Percentiles rank a stretch among this genome's conserved stretches.
Conservation (phyloP, 2,113 vertebrate species). For the Xiphias gladius region DNA sequence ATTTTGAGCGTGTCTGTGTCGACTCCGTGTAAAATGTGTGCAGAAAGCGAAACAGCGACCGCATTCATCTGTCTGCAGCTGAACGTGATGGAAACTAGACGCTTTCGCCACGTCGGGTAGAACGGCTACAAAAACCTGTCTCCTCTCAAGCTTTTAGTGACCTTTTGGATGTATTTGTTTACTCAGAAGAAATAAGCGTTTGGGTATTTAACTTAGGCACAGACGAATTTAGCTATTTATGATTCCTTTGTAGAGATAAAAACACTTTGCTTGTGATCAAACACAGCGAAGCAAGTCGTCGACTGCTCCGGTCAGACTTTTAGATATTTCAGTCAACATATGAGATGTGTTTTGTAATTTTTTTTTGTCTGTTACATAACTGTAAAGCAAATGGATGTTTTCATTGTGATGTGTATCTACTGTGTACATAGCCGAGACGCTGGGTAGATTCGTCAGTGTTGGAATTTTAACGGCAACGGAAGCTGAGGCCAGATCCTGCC, state of each 20-base stretch:
- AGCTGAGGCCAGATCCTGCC: conserved; percentile 46
- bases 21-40: too few species aligned
- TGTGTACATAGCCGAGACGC: conserved; percentile 23
- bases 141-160: conserved; percentile 54
- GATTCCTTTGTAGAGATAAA: conserved; percentile 44
- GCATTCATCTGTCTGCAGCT: conserved; percentile 44
- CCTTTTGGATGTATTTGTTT: conserved; percentile 67
- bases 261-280: conserved; percentile 41
- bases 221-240: conserved; percentile 61
- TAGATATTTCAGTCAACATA: conserved; percentile 28
- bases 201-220: conserved; percentile 65
- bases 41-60: background rate
- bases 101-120: conserved; percentile 39
- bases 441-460: conserved; percentile 14
- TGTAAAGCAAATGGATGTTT: conserved; percentile 31
- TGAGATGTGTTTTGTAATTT: conserved; percentile 10
- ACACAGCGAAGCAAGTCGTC: background rate
- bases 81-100: background rate
- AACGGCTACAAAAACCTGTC: conserved; percentile 43
- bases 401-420: conserved; percentile 20
- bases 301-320: conserved; percentile 1
- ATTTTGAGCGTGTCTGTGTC: conserved; percentile 36
- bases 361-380: conserved; percentile 50
- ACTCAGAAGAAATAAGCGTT: conserved; percentile 52
- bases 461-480: conserved; percentile 28